Evolutionary conservation across 2,113 vertebrate species (phyloP), one percentile per base, ranked within the genome.

Genomic region (Irena cyanogastra): DNA sequence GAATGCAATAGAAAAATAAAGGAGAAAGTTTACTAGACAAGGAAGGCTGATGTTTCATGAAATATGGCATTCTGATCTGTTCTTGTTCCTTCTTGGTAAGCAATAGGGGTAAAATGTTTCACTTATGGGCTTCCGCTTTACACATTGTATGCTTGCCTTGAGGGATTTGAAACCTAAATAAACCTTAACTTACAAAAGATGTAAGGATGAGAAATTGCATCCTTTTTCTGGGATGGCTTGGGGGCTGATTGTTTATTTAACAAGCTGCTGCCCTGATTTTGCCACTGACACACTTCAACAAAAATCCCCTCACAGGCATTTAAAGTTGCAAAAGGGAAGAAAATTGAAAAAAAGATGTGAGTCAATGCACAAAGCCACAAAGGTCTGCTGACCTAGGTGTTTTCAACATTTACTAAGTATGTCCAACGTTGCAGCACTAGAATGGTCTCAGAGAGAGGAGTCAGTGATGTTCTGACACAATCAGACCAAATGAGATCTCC

Each of bases 181-280:
- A 94, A 93, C 53, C 64, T 84, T 69, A 89, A 64, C 56, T 92
- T 81, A 71, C 54, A 78, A 53, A 95, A 83, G 77, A 89, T 63
- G 10, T 28, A 74, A 92, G 74, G 50, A 90, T 59, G 75, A 94
- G 94, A 90, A 92, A 95, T 92, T 83, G 75, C 57, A 83, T 89
- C 49, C 31, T 86, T 78, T 74, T 87, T 85, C 75, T 91, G 78
- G 78, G 86, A 74, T 0, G 1, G 76, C 83, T 96, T 83, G 49
- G n/a, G 30, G 88, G 44, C 59, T 91, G 71, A 83, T 95, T 87
- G 88, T 90, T 93, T 96, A 93, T 93, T 95, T 95, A 95, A 93
- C 64, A 96, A 89, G 57, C 57, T 75, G 49, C 37, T 92, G 88
- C 76, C 80, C 86, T 84, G 83, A 79, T 93, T 96, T 96, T 92